Conservation (phyloP, 2,797 vertebrate species). For the Neopelma chrysocephalum region DNA sequence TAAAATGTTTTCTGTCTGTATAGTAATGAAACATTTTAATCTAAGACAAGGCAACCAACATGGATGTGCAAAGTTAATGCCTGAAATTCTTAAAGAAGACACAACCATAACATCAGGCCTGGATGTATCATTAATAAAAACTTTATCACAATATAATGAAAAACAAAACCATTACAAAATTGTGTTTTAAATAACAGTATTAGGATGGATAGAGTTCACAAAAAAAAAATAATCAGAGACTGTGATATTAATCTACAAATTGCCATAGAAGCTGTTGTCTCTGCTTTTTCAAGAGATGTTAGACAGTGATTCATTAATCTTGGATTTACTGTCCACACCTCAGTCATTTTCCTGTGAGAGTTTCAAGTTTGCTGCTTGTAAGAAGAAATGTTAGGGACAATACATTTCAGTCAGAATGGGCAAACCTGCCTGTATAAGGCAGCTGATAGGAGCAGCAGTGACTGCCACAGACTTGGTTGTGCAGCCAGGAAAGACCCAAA, state of each 20-base stretch:
- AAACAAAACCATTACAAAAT: neutral
- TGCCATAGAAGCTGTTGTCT: neutral
- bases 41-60: neutral
- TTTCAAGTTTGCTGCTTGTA: neutral
- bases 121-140: neutral
- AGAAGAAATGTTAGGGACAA: neutral
- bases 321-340: neutral
- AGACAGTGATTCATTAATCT: neutral
- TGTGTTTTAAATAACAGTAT: neutral
- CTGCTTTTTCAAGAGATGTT: neutral
- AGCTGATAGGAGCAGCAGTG: neutral
- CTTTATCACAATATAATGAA: neutral
- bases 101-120: neutral
- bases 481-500: neutral
- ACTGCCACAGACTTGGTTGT: fast-evolving
- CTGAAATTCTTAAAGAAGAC: neutral
- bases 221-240: neutral
- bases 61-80: neutral
- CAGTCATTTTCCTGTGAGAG: neutral
- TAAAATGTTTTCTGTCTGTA: neutral
- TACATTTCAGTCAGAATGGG: fast-evolving
- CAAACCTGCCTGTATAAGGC: neutral
- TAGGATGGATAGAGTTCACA: neutral
- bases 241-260: neutral
- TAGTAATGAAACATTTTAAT: neutral